Base-by-base conservation (phyloP, 1,140 invertebrate genomes). In the Triops longicaudatus region DNA sequence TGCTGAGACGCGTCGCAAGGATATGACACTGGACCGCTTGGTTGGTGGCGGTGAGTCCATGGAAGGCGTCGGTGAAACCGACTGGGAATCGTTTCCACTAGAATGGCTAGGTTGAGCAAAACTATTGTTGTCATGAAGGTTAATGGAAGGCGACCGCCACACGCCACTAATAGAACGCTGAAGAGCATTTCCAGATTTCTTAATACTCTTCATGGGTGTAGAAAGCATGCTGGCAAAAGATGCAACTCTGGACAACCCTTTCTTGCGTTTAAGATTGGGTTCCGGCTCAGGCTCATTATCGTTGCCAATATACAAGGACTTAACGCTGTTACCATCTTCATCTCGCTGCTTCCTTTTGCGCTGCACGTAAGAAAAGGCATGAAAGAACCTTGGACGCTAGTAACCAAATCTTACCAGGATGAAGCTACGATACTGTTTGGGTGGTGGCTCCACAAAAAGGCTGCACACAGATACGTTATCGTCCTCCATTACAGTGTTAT, bases 321-420 rank as follows among this genome's bases (percentile, higher is more conserved):
- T 82, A 43, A 84, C 84, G 82, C 83, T 83, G 1, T 83, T 83
- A 78, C 80, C 83, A 14, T 83, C 75, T 79, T 83, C 84, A 27
- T 83, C 81, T 2, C 81, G 82, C 80, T 85, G 80, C 78, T 85
- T 85, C 78, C 84, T 83, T n/a, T 84, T 83, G 78, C 84, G 82
- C 84, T 85, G 76, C 5, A 26, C 17, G 41, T 26, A 63, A 44
- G 41, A 76, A 76, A 75, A 14, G 7, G 28, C 74, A 72, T 71
- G 28, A 50, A 27, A 63, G 5, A 27, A 27, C 17, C 26, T 31
- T 41, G 37, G 22, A 37, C 79, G 78, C 17, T 63, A 73, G 4
- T 26, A 72, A 76, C 17, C 42, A 71, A 31, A 72, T 79, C 81
- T 83, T 72, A 85, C 84, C 81, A 84, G 79, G 83, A 84, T 84